Percentiles rank a stretch among this genome's conserved stretches.
Conservation (phyloP, 2,888 invertebrate species). For the Tipula helvola region DNA sequence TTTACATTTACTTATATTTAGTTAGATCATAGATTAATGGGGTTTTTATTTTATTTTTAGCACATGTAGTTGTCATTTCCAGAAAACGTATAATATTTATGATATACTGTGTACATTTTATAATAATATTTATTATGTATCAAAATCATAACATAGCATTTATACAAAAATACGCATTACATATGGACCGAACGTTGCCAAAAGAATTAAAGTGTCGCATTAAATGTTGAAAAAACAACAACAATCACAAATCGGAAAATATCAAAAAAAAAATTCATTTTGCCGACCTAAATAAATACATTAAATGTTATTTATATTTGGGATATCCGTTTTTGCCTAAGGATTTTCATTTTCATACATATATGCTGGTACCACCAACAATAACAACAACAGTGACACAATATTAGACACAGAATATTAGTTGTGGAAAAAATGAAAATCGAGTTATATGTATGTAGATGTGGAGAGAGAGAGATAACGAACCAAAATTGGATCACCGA, state of each 20-base stretch:
- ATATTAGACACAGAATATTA: too few species aligned
- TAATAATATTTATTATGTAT: neutral
- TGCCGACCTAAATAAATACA: neutral
- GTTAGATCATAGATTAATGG: neutral
- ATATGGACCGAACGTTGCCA: neutral
- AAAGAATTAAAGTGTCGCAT: neutral
- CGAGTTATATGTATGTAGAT: too few species aligned
- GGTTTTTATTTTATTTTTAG: neutral
- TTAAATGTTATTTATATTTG: neutral
- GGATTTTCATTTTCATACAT: neutral
- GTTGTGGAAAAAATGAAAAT: too few species aligned
- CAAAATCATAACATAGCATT: neutral
- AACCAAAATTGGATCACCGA: too few species aligned
- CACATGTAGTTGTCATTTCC: neutral
- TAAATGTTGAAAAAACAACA: neutral
- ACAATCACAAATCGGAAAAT: neutral
- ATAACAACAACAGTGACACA: too few species aligned
- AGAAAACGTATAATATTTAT: neutral
- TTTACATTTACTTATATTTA: neutral
- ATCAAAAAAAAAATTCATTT: neutral
- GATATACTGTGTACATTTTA: neutral
- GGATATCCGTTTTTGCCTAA: neutral
- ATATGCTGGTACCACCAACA: too few species aligned
- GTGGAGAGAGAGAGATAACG: too few species aligned
- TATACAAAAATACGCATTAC: neutral